A percentile compares a stretch with the other conserved stretches of the same genome.
These are phyloP conservation scores for Alviniconcha marisindica DNA, from an alignment of 1,140 invertebrate species.

Conservation along the genomic window DNA sequence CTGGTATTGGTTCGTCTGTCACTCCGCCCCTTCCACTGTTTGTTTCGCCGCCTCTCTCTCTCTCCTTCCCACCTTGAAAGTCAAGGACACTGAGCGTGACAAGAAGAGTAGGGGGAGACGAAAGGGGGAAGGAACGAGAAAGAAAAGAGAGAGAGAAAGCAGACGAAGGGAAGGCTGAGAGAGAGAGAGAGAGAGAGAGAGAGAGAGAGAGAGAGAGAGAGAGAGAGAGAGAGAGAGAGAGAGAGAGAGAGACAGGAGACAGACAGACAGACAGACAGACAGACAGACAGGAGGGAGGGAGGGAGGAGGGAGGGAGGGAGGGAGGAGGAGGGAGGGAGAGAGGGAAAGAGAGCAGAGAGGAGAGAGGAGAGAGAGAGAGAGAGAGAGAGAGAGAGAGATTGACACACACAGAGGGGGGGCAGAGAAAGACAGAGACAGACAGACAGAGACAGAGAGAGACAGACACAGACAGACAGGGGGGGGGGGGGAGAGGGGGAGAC, in stretches of 20 bases:
- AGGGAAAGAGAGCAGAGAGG: conserved; percentile 1
- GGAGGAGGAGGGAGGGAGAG: neutral
- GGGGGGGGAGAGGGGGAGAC: no score
- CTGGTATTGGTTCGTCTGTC: neutral
- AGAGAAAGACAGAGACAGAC: no score
- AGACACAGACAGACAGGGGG: no score
- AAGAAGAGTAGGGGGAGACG: neutral
- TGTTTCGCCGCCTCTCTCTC: neutral
- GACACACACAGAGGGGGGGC: no score
- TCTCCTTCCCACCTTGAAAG: neutral
- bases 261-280: conserved; percentile 10
- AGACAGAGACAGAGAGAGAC: no score
- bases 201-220: no score
- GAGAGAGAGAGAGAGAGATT: neutral
- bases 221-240: no score
- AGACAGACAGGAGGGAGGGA: conserved; percentile 21
- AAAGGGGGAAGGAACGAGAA: neutral
- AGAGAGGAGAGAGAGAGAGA: neutral
- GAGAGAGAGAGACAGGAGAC: neutral
- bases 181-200: neutral
- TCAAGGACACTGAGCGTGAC: neutral
- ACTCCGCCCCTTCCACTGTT: neutral
- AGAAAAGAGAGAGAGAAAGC: neutral
- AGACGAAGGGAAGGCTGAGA: neutral
- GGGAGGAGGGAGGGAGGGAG: neutral